phyloP scores from a whole-genome alignment of 2,888 invertebrate species.

The Altica lythri region DNA sequence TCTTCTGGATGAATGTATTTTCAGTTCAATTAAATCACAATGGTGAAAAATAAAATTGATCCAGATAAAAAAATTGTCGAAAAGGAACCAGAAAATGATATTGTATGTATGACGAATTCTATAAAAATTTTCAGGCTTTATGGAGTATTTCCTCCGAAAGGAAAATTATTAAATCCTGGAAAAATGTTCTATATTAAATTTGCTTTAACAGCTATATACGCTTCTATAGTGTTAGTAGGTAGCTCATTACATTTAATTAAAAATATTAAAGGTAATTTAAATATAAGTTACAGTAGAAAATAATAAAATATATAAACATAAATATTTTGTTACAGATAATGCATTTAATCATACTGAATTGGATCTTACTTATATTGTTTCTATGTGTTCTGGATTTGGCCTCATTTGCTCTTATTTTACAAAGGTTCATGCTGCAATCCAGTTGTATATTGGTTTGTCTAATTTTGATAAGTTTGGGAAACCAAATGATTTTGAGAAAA shows the following conservation, averaged over 20 bases:
- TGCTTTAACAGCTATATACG: slow-evolving; percentile 2
- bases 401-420: slow-evolving; percentile 20
- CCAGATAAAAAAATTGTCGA: too few species aligned
- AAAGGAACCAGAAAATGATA: too few species aligned
- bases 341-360: slow-evolving; percentile 23
- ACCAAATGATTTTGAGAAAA: slow-evolving; percentile 28
- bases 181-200: slow-evolving; percentile 23
- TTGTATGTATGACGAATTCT: slow-evolving; percentile 26
- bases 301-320: not conserved
- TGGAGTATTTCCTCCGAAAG: slow-evolving; percentile 24
- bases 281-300: not conserved
- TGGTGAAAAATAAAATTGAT: too few species aligned
- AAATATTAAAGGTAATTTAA: slow-evolving; percentile 21
- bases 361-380: slow-evolving; percentile 24
- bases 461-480: slow-evolving; percentile 29
- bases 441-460: slow-evolving; percentile 25
- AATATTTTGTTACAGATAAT: slow-evolving; percentile 14
- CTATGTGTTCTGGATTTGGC: slow-evolving; percentile 22
- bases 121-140: slow-evolving; percentile 24
- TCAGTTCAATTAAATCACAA: too few species aligned
- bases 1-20: too few species aligned
- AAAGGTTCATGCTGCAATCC: slow-evolving; percentile 15
- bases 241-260: slow-evolving; percentile 26
- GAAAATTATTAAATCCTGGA: slow-evolving; percentile 21
- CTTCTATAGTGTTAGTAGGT: slow-evolving; percentile 21